Evolutionary conservation across 2,797 vertebrate genomes (phyloP).

Genomic region (Peromyscus melanophrys): DNA sequence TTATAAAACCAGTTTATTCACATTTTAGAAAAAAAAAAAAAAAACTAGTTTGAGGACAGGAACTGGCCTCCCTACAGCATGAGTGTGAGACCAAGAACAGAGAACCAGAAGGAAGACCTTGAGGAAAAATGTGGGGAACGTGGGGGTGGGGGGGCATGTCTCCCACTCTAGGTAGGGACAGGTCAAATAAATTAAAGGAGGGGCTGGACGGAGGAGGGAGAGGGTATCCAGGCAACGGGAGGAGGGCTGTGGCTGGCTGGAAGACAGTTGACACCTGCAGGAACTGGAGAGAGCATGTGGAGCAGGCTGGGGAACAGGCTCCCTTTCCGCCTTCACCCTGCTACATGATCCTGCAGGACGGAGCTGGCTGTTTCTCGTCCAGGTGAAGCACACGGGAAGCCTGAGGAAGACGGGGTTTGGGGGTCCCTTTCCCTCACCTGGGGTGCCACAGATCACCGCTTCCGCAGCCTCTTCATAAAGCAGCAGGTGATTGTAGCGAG

Average conservation of each 20-base stretch:
- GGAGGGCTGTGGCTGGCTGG: conserved; percentile 42
- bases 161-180: not conserved
- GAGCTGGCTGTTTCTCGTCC: not conserved
- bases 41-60: conserved; percentile 69
- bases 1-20: conserved; percentile 86
- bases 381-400: not conserved
- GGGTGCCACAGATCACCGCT: conserved; percentile 80
- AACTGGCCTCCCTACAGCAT: conserved; percentile 31
- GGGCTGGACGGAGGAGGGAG: not conserved
- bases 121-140: not conserved
- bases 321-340: not conserved
- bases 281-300: not conserved
- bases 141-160: too few species aligned
- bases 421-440: conserved; percentile 68
- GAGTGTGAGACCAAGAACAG: conserved; percentile 22
- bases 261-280: conserved; percentile 68
- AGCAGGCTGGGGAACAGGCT: not conserved
- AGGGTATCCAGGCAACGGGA: conserved; percentile 51
- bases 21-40: conserved; percentile 69
- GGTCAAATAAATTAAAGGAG: conserved; percentile 85
- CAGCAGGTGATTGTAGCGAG: conserved; percentile 94
- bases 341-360: not conserved
- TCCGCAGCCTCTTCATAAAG: conserved; percentile 93
- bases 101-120: conserved; percentile 13
- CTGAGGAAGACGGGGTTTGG: not conserved